These are phyloP conservation scores for Calidris pugnax DNA, from an alignment of 2,113 vertebrate genomes.

Conservation along the genomic window DNA sequence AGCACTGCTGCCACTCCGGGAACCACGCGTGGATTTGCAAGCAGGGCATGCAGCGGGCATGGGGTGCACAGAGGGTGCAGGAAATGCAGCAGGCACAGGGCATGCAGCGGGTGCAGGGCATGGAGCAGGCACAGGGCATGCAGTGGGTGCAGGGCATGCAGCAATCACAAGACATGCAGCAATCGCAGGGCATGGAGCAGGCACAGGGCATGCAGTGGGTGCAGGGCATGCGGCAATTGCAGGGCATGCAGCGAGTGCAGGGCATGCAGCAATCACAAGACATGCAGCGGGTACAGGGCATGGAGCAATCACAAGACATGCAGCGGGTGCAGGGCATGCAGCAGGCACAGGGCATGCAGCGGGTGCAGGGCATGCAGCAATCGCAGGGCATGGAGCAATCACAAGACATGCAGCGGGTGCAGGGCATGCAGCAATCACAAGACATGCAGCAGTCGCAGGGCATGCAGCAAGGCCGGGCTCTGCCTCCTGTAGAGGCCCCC, in stretches of 20 bases:
- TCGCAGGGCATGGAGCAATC: accelerated
- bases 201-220: background rate
- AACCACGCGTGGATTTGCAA: accelerated
- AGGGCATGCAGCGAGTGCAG: accelerated
- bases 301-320: background rate
- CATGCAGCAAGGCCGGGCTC: background rate
- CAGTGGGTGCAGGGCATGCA: background rate
- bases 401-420: background rate
- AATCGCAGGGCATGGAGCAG: background rate
- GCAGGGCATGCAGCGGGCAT: background rate
- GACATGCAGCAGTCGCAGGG: background rate
- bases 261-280: accelerated
- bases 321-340: background rate
- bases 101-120: background rate
- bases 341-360: background rate
- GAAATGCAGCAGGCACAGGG: background rate
- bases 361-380: too few relatives aligned
- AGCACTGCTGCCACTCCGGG: background rate
- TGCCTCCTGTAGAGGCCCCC: background rate
- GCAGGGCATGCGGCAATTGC: too few relatives aligned
- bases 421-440: background rate
- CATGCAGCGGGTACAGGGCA: background rate
- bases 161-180: background rate
- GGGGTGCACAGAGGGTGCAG: background rate
- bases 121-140: background rate